Conservation (phyloP, 2,888 invertebrate genomes). For the Julus scandinavius region DNA sequence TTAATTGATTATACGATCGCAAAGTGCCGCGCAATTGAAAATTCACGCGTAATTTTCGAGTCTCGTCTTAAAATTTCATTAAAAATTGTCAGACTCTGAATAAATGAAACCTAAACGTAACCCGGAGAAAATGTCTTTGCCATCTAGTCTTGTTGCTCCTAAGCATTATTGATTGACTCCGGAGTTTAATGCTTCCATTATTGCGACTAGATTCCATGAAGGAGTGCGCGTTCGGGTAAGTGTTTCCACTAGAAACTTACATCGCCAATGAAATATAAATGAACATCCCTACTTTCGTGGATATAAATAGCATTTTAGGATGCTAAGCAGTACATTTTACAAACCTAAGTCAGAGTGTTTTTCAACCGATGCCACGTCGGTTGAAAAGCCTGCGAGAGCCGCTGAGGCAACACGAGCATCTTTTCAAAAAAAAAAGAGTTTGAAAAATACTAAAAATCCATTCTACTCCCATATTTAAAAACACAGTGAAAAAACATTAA, state of each 20-base stretch:
- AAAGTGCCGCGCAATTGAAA: background rate
- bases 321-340: background rate
- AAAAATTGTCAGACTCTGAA: background rate
- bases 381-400: no score
- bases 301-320: slow-evolving; percentile 15
- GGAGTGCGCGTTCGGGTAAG: background rate
- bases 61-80: background rate
- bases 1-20: background rate
- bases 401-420: no score
- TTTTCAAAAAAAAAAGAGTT: no score
- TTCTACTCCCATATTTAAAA: no score
- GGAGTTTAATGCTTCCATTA: slow-evolving; percentile 14
- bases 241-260: background rate
- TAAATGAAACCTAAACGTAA: background rate
- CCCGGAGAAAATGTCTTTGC: background rate
- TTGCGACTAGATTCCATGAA: background rate
- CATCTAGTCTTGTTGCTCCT: background rate
- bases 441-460: no score
- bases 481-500: no score
- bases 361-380: no score
- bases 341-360: background rate
- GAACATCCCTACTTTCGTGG: slow-evolving; percentile 2
- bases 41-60: background rate
- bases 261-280: background rate
- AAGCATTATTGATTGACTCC: slow-evolving; percentile 39